These are phyloP conservation scores for Halcyon badia DNA, from an alignment of 2,797 vertebrate species.

Conservation along the genomic window DNA sequence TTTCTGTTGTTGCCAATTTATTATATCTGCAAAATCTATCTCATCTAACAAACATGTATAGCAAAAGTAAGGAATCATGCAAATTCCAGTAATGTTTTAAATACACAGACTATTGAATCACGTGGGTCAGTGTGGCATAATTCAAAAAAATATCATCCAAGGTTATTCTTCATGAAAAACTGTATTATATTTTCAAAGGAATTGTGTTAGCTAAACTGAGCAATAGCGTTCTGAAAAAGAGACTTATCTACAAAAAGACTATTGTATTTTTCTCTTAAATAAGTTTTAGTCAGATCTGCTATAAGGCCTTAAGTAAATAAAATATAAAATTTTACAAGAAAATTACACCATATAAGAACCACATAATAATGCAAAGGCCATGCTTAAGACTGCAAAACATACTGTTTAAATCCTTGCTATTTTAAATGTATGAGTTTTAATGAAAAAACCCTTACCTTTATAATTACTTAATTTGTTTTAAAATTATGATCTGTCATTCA, in stretches of 20 bases:
- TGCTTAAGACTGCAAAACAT: not conserved
- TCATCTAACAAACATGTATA: not conserved
- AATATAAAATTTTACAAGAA: not conserved
- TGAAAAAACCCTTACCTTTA: rapidly evolving
- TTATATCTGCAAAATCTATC: not conserved
- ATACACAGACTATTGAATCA: not conserved
- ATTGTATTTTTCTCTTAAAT: not conserved
- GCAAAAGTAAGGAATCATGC: not conserved
- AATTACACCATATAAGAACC: not conserved
- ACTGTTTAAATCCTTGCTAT: not conserved
- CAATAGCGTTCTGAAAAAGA: not conserved
- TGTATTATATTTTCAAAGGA: not conserved
- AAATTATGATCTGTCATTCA: not conserved
- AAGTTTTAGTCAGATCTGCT: not conserved
- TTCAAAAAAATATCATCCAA: not conserved
- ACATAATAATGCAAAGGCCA: not conserved
- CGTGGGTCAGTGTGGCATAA: not conserved
- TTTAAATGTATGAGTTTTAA: not conserved
- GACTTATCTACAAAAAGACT: not conserved
- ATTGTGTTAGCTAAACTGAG: not conserved
- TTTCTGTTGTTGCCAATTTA: not conserved
- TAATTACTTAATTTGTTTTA: not conserved
- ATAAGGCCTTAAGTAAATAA: not conserved
- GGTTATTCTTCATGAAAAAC: not conserved
- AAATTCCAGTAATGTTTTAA: not conserved